Percentiles rank a stretch among this genome's conserved stretches.
phyloP scores from a whole-genome alignment of 2,797 vertebrate genomes.

The Liasis olivaceus region DNA sequence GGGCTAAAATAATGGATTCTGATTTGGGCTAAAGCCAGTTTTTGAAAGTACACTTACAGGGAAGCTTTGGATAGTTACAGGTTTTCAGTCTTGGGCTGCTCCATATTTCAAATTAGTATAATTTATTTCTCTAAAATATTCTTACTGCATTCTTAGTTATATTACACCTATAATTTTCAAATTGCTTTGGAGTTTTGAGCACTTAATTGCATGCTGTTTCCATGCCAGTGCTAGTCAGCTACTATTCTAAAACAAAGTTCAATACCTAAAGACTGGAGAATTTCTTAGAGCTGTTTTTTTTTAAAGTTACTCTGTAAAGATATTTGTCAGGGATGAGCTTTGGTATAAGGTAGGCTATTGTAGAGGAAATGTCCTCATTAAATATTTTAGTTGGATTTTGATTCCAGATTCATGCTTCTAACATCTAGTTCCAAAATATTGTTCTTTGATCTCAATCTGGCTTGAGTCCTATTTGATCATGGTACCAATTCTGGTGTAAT shows the following conservation, averaged over 20 bases:
- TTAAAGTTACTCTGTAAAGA: not conserved
- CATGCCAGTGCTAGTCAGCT: not conserved
- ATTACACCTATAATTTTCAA: not conserved
- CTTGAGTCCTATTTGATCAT: not conserved
- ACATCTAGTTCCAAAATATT: not conserved
- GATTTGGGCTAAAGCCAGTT: not conserved
- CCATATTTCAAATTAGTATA: not conserved
- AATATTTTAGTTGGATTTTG: not conserved
- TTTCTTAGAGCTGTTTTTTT: not conserved
- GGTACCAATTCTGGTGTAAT: not conserved
- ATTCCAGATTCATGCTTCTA: not conserved
- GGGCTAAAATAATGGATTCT: not conserved
- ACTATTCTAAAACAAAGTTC: not conserved
- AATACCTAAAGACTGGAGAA: not conserved
- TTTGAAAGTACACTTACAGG: not conserved
- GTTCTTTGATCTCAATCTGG: not conserved
- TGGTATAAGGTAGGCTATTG: not conserved
- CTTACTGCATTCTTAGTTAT: not conserved
- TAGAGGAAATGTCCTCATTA: not conserved
- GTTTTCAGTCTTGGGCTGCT: not conserved
- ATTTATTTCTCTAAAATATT: not conserved
- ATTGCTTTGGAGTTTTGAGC: not conserved
- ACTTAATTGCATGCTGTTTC: not conserved
- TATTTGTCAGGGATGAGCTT: not conserved
- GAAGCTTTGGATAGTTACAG: not conserved